Conservation (phyloP, 2,113 vertebrate genomes). For the Ptilonorhynchus violaceus region DNA sequence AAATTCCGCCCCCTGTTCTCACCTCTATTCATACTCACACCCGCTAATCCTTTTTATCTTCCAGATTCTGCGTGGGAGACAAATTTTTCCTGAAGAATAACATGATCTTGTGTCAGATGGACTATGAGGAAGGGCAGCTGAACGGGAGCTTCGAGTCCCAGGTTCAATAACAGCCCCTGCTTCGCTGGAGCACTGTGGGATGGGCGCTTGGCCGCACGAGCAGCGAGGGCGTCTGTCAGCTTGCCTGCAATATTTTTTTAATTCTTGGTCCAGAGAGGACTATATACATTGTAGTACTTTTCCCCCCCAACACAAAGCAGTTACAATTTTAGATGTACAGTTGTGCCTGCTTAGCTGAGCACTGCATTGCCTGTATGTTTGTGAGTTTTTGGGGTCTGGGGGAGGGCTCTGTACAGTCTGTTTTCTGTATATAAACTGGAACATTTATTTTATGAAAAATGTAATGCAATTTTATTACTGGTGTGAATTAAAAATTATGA, state of each 20-base stretch:
- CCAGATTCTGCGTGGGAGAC: slow-evolving; percentile 98
- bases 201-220: slow-evolving; percentile 79
- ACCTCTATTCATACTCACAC: neutral
- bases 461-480: slow-evolving; percentile 99
- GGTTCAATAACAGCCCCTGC: slow-evolving; percentile 87
- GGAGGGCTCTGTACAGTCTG: slow-evolving; percentile 98
- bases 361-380: slow-evolving; percentile 94
- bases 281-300: slow-evolving; percentile 85
- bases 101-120: slow-evolving; percentile 99
- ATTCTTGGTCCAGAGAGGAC: slow-evolving; percentile 86
- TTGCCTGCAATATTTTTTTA: slow-evolving; percentile 94
- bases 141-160: slow-evolving; percentile 98
- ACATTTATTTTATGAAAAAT: slow-evolving; percentile 99
- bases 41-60: neutral
- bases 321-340: slow-evolving; percentile 92
- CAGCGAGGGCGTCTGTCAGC: slow-evolving; percentile 82
- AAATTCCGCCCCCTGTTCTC: accelerated
- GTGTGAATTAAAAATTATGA: slow-evolving; percentile 98
- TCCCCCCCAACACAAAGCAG: slow-evolving; percentile 88
- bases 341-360: slow-evolving; percentile 94
- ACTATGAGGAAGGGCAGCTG: slow-evolving; percentile 99
- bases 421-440: slow-evolving; percentile 99
- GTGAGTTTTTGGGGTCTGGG: slow-evolving; percentile 88
- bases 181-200: slow-evolving; percentile 67
- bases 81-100: slow-evolving; percentile 99